Evolutionary conservation across 2,888 invertebrate genomes (phyloP).

Genomic region (Eupithecia inturbata): DNA sequence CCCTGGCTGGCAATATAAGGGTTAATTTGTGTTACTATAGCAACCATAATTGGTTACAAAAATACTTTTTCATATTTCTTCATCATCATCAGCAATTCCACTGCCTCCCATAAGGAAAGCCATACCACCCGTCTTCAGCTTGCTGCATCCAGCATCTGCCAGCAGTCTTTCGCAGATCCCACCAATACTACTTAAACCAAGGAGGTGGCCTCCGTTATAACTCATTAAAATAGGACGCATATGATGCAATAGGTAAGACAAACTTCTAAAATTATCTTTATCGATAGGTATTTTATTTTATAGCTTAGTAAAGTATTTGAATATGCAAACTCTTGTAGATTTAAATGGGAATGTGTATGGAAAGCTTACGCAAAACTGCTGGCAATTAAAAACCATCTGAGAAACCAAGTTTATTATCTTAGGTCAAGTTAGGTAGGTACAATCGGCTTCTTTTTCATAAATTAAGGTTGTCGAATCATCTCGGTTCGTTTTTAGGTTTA

Average conservation of each 20-base stretch:
- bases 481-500: neutral
- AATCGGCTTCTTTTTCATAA: neutral
- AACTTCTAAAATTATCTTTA: neutral
- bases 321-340: neutral
- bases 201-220: neutral
- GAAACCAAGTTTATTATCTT: constrained; percentile 56
- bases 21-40: neutral
- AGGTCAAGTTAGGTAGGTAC: neutral
- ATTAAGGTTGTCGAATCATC: too few species aligned
- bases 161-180: neutral
- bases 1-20: neutral
- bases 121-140: too few species aligned
- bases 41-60: neutral
- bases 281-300: neutral
- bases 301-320: neutral
- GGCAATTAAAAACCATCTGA: constrained; percentile 45
- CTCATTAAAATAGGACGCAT: neutral
- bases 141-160: neutral
- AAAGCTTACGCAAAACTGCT: constrained; percentile 37
- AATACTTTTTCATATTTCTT: neutral
- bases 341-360: neutral
- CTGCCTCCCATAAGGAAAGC: too few species aligned
- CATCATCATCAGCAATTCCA: too few species aligned
- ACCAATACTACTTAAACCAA: too few species aligned
- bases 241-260: neutral